Conservation (phyloP, 2,113 vertebrate species). For the Upupa epops region DNA sequence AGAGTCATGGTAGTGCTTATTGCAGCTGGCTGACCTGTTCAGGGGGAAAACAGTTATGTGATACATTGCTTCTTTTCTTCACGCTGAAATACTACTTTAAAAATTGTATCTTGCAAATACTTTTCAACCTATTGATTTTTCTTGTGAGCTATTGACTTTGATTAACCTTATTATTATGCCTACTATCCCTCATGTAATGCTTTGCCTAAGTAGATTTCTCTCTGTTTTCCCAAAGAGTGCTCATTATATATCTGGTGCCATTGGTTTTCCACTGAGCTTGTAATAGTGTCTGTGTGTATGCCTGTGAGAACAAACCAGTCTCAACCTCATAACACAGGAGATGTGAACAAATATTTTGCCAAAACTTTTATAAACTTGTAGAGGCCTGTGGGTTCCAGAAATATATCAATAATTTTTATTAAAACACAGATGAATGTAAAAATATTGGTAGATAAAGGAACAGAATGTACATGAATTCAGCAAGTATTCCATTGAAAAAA, state of each 20-base stretch:
- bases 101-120: neutral
- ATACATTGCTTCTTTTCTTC: neutral
- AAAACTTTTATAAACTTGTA: neutral
- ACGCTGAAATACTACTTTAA: neutral
- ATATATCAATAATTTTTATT: neutral
- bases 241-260: neutral
- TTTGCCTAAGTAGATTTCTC: neutral
- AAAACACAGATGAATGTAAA: neutral
- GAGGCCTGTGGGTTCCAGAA: neutral
- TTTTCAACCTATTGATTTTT: neutral
- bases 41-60: neutral
- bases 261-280: neutral
- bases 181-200: neutral
- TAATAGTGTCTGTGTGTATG: neutral
- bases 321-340: neutral
- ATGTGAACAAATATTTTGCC: neutral
- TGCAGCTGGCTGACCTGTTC: neutral
- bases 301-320: neutral
- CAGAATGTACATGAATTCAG: fast-evolving
- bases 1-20: neutral
- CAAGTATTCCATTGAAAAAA: neutral
- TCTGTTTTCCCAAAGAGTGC: neutral
- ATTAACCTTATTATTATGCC: neutral
- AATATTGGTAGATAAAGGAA: neutral
- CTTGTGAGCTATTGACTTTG: neutral